These are phyloP conservation scores for Mionectes olivaceus DNA, from an alignment of 2,797 vertebrate species.

Conservation along the genomic window DNA sequence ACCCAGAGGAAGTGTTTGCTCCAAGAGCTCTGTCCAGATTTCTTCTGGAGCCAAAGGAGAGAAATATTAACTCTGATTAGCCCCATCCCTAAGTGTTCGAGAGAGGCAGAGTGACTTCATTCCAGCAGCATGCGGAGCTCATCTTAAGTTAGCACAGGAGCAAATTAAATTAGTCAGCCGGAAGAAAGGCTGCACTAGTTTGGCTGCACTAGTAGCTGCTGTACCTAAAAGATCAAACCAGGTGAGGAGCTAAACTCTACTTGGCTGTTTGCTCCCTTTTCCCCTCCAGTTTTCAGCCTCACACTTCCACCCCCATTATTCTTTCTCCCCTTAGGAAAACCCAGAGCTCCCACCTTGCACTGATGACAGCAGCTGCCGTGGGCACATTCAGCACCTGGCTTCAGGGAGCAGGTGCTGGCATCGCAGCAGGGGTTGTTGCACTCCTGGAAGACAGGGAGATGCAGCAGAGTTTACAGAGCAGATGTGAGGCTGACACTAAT, in stretches of 20 bases:
- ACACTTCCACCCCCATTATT: background rate
- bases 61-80: background rate
- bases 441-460: conserved; percentile 79
- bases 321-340: background rate
- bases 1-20: background rate
- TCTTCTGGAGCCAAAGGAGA: background rate
- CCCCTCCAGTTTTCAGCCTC: background rate
- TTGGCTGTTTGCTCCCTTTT: background rate
- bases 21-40: background rate
- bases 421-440: conserved; percentile 94
- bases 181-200: background rate
- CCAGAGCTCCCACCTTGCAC: conserved; percentile 86
- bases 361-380: conserved; percentile 93
- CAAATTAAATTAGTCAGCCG: background rate
- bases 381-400: conserved; percentile 89
- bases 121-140: background rate
- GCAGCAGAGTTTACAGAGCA: background rate
- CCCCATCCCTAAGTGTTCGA: background rate
- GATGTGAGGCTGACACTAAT: background rate
- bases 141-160: background rate
- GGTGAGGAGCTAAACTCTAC: background rate
- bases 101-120: background rate
- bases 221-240: background rate
- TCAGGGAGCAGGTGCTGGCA: conserved; percentile 92
- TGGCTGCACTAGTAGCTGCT: background rate